Base-by-base conservation (phyloP, 2,113 vertebrate species). In the Cheilinus undulatus region DNA sequence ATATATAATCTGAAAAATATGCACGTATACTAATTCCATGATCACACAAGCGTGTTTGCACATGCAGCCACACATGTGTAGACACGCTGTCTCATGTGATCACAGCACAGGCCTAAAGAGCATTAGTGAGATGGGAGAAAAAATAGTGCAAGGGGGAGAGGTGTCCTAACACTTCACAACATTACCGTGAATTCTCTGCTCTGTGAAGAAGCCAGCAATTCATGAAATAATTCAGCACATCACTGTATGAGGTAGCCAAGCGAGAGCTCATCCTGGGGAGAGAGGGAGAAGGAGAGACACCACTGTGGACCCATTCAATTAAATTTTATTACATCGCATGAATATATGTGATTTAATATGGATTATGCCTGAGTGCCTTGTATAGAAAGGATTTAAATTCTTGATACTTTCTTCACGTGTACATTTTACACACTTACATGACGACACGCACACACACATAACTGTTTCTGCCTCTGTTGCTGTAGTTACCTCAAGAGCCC, bases 111-210 rank as follows among this genome's bases (percentile, higher is more conserved):
- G 61, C 42, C 64, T 32, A 0, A 61, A 14, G 67, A 58, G 61
- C 61, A 52, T 64, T 34, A 12, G 65, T 20, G 50, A 46, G 58
- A 80, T 26, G 3, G 30, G 52, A 61, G 56, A 51, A 82, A 56
- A 61, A 48, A 52, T n/a, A 60, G 32, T 34, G 66, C 34, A 48
- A 45, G 32, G 32, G 32, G 45, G 27, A 77, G 84, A 85, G 62
- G 75, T 72, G 78, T 78, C 63, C 54, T 62, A 89, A 88, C 84
- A 53, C 83, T 81, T 90, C 72, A 83, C 72, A 72, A 65, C 76
- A 66, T 70, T 65, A 51, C 73, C 49, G 36, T 42, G 62, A 84
- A 78, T 38, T 49, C 49, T 63, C 24, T 14, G 65, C 43, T 80
- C 72, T 46, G 61, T 20, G 20, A 66, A 84, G 73, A 45, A 89